These are phyloP conservation scores for Merops nubicus DNA, from an alignment of 2,113 vertebrate species.

Conservation along the genomic window DNA sequence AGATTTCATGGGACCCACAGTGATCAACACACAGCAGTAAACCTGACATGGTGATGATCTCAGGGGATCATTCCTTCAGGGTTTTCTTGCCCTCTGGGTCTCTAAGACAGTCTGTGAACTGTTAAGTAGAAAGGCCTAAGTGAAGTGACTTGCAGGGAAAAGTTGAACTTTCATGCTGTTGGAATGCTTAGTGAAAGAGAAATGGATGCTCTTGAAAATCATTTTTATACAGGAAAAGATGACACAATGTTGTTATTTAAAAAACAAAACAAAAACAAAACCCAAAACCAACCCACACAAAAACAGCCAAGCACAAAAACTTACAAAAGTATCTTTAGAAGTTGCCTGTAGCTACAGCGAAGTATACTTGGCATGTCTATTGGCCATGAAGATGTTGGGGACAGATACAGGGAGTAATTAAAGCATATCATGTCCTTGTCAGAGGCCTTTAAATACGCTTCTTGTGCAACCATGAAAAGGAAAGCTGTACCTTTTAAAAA, in stretches of 20 bases:
- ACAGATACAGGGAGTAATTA: neutral
- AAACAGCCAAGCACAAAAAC: neutral
- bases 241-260: neutral
- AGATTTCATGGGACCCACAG: neutral
- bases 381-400: neutral
- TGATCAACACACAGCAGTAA: neutral
- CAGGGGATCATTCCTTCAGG: neutral
- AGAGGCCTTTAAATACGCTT: neutral
- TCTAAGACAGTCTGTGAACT: neutral
- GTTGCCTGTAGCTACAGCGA: neutral
- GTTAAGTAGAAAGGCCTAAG: neutral
- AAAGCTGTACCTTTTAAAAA: neutral
- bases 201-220: neutral
- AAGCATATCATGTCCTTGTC: neutral
- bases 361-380: neutral
- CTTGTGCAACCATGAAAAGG: neutral
- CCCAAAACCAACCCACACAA: too few species aligned
- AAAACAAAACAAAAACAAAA: neutral
- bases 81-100: accelerated
- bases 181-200: neutral
- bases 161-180: neutral
- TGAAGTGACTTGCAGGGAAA: neutral
- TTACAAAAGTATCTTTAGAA: neutral
- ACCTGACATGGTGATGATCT: neutral
- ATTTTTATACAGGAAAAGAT: neutral